These are phyloP conservation scores for Alouatta palliata DNA, from an alignment of 2,113 vertebrate species.

Conservation along the genomic window DNA sequence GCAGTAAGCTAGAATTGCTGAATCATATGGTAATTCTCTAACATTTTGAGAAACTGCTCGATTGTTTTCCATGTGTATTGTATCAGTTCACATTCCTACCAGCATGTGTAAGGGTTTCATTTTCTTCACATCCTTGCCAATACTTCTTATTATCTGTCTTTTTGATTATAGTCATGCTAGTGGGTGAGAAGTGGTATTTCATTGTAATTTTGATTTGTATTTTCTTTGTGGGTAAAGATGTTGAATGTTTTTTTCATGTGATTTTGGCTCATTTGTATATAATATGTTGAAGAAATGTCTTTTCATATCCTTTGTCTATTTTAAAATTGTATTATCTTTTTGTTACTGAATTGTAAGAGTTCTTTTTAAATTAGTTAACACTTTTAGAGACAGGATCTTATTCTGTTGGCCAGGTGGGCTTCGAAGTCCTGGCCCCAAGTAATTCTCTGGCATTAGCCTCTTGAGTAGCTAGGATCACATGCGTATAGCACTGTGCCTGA, in stretches of 20 bases:
- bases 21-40: accelerated
- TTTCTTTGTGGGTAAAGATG: neutral
- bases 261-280: neutral
- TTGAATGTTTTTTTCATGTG: neutral
- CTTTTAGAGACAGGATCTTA: neutral
- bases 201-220: neutral
- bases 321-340: neutral
- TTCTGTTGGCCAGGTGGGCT: neutral
- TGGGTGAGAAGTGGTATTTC: neutral
- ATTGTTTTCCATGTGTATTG: neutral
- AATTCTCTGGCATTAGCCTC: neutral
- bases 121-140: neutral
- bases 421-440: neutral
- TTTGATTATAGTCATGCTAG: neutral
- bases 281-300: neutral
- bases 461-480: neutral
- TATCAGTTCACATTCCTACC: accelerated
- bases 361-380: neutral
- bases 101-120: accelerated
- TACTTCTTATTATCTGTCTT: neutral
- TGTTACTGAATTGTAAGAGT: neutral
- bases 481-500: neutral
- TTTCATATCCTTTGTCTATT: neutral
- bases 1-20: neutral
- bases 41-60: neutral